Evolutionary conservation across 2,113 vertebrate species (phyloP), one percentile per base, ranked within the genome.

Genomic region (Electrona antarctica): DNA sequence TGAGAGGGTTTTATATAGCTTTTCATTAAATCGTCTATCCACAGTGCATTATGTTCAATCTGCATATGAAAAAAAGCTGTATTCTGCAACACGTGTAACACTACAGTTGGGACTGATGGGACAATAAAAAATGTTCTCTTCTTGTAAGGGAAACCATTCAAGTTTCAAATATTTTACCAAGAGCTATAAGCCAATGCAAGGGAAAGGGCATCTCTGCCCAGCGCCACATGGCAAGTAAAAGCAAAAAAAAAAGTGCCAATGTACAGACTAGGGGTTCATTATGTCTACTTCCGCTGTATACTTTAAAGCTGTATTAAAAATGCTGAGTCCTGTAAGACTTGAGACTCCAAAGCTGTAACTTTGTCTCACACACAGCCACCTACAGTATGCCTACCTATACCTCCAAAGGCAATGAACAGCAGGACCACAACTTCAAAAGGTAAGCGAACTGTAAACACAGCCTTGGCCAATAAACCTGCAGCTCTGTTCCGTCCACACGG

Each of bases 291-390:
- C 84, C 45, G 49, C 81, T 76, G 54, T 69, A 52, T 78, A 71
- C 33, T 89, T 90, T 86, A 87, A 90, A 75, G 7, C 74, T 56
- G 78, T 69, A 69, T 78, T 21, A 21, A 21, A 91, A 89, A 77
- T 46, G 82, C 84, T 85, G 85, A 87, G 82, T 83, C 45, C 60
- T 54, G 56, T 69, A 58, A 66, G 62, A 63, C 70, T 71, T 52
- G 33, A 69, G 1, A 54, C 79, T 78, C 68, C 49, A 55, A 15
- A 66, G 67, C 60, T 11, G 7, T 63, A 68, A 58, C 56, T 21
- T 33, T 13, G 10, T 41, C 52, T 28, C n/a, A 21, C 14, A 21
- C 9, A 51, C 56, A 52, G 6, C 4, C 48, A 69, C 72, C 77
- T 78, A 70, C 67, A 15, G 12, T 63, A 13, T 5, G 15, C 49